Percentiles rank a stretch among this genome's conserved stretches.
phyloP scores from a whole-genome alignment of 2,888 invertebrate genomes.

The Pandemis heparana region DNA sequence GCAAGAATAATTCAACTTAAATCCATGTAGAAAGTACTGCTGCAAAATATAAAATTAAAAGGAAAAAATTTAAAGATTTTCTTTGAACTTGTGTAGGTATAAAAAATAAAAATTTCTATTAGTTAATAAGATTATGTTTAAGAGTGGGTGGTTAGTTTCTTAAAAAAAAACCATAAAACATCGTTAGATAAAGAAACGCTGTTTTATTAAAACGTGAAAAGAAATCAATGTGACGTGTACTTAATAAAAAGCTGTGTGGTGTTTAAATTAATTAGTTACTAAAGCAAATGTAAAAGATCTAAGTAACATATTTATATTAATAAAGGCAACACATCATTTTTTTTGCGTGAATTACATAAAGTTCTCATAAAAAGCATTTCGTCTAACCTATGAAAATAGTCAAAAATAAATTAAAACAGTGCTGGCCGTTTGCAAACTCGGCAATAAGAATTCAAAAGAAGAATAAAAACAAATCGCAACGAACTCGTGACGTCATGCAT shows the following conservation, averaged over 20 bases:
- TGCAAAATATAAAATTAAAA: background rate
- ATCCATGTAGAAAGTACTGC: background rate
- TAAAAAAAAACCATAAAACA: background rate
- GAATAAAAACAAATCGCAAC: conserved; percentile 54
- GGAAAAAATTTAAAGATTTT: background rate
- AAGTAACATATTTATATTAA: background rate
- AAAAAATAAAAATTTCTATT: background rate
- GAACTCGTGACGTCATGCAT: conserved; percentile 68
- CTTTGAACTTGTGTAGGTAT: background rate
- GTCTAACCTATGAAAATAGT: background rate
- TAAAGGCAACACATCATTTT: background rate
- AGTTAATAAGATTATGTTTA: background rate
- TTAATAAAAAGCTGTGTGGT: conserved; percentile 2
- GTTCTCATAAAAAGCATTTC: background rate
- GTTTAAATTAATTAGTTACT: background rate
- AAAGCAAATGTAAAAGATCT: conserved; percentile 12
- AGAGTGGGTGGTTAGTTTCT: background rate
- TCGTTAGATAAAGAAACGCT: background rate
- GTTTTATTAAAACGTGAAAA: background rate
- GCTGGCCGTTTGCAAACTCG: background rate
- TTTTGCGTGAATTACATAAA: background rate
- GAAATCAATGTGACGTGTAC: conserved; percentile 1
- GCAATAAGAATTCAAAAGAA: conserved; percentile 37
- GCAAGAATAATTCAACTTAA: conserved; percentile 3
- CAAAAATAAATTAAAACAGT: conserved; percentile 8